Percentiles rank a stretch among this genome's conserved stretches.
Evolutionary conservation across 2,113 vertebrate genomes (phyloP).

Genomic region (Scolopax mira): DNA sequence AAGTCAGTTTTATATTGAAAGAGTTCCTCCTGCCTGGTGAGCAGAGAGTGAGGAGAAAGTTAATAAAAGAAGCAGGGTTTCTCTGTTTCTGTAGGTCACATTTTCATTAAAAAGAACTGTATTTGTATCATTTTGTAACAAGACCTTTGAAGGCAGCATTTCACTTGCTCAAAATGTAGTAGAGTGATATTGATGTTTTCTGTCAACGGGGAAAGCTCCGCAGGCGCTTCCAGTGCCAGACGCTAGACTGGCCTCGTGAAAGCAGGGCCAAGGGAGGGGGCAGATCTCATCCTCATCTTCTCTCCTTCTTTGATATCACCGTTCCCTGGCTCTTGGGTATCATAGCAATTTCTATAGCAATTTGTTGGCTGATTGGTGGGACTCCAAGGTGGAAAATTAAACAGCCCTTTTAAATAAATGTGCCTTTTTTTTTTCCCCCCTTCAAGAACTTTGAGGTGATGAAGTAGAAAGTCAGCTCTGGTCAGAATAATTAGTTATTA

Average conservation of each 20-base stretch:
- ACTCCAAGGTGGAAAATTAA: not conserved
- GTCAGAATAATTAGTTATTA: not conserved
- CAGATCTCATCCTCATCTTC: not conserved
- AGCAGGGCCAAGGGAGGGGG: not conserved
- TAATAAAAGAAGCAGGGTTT: not conserved
- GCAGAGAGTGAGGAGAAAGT: not conserved
- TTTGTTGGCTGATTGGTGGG: not conserved
- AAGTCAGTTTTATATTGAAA: not conserved
- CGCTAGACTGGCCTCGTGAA: not conserved
- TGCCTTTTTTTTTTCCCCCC: not conserved
- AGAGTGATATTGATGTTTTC: not conserved
- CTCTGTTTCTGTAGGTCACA: not conserved
- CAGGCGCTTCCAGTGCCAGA: not conserved
- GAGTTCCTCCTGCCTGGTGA: not conserved
- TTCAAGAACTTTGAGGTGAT: not conserved
- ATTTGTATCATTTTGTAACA: not conserved
- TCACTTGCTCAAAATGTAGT: not conserved
- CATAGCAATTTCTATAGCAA: not conserved
- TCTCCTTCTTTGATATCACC: not conserved
- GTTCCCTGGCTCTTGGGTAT: not conserved
- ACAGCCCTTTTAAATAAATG: not conserved
- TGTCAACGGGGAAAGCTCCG: not conserved
- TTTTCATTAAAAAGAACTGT: not conserved
- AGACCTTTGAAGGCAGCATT: conserved; percentile 1
- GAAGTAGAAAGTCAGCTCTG: not conserved